These are phyloP conservation scores for Heliocidaris tuberculata DNA, from an alignment of 35 echinoderm and acorn worm species.

Conservation along the genomic window DNA sequence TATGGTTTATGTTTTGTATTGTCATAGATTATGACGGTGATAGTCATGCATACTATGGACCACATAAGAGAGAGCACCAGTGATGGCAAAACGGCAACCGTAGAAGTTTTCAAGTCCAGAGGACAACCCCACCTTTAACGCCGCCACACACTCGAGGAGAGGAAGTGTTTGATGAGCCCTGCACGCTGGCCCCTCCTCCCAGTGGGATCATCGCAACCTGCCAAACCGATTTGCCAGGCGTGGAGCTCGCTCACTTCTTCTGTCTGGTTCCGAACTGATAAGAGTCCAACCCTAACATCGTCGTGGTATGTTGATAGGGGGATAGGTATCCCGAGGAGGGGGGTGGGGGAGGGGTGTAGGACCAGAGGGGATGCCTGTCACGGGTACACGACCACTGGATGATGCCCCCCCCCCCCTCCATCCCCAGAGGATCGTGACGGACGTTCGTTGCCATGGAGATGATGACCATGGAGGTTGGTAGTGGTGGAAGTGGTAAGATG, in stretches of 20 bases:
- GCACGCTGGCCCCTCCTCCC: background rate
- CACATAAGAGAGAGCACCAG: no score
- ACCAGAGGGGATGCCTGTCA: background rate
- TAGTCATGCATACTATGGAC: no score
- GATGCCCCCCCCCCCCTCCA: background rate
- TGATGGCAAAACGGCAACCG: no score
- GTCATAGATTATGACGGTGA: no score
- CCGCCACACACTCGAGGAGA: background rate
- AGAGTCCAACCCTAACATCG: background rate
- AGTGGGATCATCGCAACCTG: constrained; percentile 16
- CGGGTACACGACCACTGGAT: background rate
- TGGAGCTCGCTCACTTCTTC: background rate
- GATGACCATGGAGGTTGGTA: no score
- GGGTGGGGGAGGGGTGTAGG: background rate
- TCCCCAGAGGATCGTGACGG: background rate
- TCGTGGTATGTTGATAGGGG: constrained; percentile 17
- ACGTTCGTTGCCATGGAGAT: no score
- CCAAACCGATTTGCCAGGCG: constrained; percentile 37
- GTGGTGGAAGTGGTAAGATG: background rate
- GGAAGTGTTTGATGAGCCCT: constrained; percentile 20
- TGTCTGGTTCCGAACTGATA: constrained; percentile 38
- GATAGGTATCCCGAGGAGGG: background rate
- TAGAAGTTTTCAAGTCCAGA: background rate
- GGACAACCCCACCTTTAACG: background rate
- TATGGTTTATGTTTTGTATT: no score